Evolutionary conservation across 1,140 invertebrate genomes (phyloP).

Genomic region (Palaemon carinicauda): DNA sequence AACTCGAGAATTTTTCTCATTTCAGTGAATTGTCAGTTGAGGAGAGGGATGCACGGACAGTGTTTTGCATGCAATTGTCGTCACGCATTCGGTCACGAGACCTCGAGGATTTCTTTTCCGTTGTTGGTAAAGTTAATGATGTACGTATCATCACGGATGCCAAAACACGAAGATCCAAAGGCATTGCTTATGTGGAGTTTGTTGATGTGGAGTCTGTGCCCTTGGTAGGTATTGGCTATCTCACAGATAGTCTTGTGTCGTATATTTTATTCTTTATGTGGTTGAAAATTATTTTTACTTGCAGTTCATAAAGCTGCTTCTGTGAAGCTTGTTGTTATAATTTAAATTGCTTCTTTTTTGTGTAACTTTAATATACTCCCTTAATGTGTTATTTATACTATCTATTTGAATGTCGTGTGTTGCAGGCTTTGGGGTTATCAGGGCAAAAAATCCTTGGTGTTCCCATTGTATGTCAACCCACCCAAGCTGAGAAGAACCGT

Average conservation of each 20-base stretch:
- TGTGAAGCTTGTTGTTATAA: too few relatives aligned
- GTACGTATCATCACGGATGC: slow-evolving; percentile 99
- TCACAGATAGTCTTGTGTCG: neutral
- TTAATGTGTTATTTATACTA: too few relatives aligned
- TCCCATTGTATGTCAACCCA: slow-evolving; percentile 96
- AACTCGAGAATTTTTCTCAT: neutral
- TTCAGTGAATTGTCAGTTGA: slow-evolving; percentile 87
- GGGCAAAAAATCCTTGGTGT: slow-evolving; percentile 96
- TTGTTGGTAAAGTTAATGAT: slow-evolving; percentile 96
- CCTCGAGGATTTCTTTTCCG: slow-evolving; percentile 98
- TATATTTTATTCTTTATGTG: too few relatives aligned
- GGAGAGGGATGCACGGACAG: slow-evolving; percentile 96
- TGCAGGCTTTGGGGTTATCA: slow-evolving; percentile 91
- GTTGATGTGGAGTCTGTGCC: slow-evolving; percentile 97
- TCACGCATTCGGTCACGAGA: slow-evolving; percentile 94
- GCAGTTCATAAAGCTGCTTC: too few relatives aligned
- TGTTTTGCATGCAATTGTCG: slow-evolving; percentile 97
- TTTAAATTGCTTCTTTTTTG: too few relatives aligned
- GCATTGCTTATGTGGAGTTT: slow-evolving; percentile 99
- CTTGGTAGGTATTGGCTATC: slow-evolving; percentile 73
- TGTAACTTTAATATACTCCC: too few relatives aligned
- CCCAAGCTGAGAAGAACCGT: slow-evolving; percentile 96
- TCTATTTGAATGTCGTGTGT: too few relatives aligned
- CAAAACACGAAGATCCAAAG: slow-evolving; percentile 98
- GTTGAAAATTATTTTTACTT: too few relatives aligned